A percentile compares a stretch with the other conserved stretches of the same genome.
phyloP scores from a whole-genome alignment of 2,113 vertebrate genomes.

The Actenoides lindsayi region DNA sequence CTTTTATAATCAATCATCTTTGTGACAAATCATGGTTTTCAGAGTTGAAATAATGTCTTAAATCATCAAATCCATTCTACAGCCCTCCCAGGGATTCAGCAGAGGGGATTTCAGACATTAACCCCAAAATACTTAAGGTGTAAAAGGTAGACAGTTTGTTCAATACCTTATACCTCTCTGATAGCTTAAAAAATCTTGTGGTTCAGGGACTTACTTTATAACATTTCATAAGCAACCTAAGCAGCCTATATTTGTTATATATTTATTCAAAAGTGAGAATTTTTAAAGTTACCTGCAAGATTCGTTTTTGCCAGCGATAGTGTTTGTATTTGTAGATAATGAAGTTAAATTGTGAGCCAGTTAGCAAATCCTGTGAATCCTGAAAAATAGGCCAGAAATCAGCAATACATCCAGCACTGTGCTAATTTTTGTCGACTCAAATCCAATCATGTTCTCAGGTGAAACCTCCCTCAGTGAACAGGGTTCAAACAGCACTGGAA shows the following conservation, averaged over 20 bases:
- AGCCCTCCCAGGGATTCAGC: background rate
- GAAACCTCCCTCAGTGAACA: background rate
- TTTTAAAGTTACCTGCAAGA: conserved; percentile 75
- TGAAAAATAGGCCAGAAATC: conserved; percentile 30
- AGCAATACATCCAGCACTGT: background rate
- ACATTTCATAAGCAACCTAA: background rate
- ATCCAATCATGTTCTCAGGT: background rate
- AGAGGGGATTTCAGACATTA: background rate
- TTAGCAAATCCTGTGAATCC: conserved; percentile 58
- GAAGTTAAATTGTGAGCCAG: conserved; percentile 76
- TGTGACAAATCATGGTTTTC: background rate
- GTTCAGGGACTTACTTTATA: background rate
- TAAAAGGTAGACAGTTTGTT: background rate
- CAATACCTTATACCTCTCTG: background rate
- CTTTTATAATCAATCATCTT: background rate
- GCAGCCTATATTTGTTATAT: background rate
- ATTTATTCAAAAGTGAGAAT: background rate
- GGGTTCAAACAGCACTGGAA: background rate
- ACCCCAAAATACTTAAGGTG: background rate
- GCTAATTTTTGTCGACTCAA: background rate
- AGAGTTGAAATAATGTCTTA: background rate
- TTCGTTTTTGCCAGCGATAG: conserved; percentile 82
- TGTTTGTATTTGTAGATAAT: conserved; percentile 79
- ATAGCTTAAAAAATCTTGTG: background rate
- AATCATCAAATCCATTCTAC: background rate